These are phyloP conservation scores for Drosophila borealis DNA, from an alignment of 2,888 invertebrate species.

Conservation along the genomic window DNA sequence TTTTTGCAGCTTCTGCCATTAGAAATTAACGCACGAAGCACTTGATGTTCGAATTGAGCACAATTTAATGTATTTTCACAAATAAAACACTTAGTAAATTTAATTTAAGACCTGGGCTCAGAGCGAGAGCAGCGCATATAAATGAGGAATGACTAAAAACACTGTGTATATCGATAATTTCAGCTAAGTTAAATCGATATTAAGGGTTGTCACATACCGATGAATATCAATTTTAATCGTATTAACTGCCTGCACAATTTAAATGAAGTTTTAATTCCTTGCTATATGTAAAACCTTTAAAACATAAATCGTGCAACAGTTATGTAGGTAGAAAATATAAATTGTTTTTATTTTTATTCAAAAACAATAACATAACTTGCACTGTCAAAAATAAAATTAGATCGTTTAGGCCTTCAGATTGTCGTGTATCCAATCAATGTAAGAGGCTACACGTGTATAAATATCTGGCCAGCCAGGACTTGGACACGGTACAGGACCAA, in stretches of 20 bases:
- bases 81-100: constrained; percentile 2
- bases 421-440: constrained; percentile 61
- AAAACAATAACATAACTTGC: not conserved
- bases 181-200: constrained; percentile 25
- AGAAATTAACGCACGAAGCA: constrained; percentile 38
- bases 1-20: constrained; percentile 76
- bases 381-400: not conserved
- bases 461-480: constrained; percentile 62
- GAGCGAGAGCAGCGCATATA: constrained; percentile 31
- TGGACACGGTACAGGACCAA: constrained; percentile 65
- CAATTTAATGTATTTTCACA: constrained; percentile 20
- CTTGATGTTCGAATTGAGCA: constrained; percentile 44
- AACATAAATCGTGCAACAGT: not conserved
- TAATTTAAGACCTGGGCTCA: constrained; percentile 34
- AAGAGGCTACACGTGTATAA: constrained; percentile 67
- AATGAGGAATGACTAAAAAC: constrained; percentile 35
- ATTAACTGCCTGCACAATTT: constrained; percentile 5
- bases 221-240: constrained; percentile 5
- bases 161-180: constrained; percentile 35
- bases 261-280: not conserved
- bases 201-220: constrained; percentile 9
- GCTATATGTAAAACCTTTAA: not conserved
- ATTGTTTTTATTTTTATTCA: not conserved
- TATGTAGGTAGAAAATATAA: not conserved
- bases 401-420: constrained; percentile 38